Conservation (phyloP, 2,888 invertebrate genomes). For the Drosophila peninsularis region DNA sequence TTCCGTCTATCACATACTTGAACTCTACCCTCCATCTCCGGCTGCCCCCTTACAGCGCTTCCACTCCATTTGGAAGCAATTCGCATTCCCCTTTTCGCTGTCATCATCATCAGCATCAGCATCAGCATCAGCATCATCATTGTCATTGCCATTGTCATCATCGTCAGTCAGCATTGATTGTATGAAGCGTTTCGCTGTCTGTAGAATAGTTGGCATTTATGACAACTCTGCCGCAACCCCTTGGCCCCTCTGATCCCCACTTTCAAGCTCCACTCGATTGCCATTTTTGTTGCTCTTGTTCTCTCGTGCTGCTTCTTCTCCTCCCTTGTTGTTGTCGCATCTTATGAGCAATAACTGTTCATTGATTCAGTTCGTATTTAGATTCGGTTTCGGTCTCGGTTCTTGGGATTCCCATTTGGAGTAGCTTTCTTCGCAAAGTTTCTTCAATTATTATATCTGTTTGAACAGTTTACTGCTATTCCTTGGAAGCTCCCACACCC, state of each 20-base stretch:
- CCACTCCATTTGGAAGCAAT: constrained; percentile 18
- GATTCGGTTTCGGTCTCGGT: constrained; percentile 3
- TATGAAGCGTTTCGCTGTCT: constrained; percentile 39
- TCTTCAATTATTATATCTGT: constrained; percentile 45
- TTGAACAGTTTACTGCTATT: constrained; percentile 21
- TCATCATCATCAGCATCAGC: constrained; percentile 50
- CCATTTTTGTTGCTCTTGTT: constrained; percentile 15
- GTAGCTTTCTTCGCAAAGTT: constrained; percentile 7
- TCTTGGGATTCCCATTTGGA: not conserved
- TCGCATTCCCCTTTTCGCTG: constrained; percentile 38
- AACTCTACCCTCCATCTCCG: not conserved
- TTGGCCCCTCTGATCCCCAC: constrained; percentile 5
- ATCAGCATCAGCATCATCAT: constrained; percentile 13
- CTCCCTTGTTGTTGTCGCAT: constrained; percentile 8
- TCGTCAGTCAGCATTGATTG: constrained; percentile 57
- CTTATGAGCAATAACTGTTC: constrained; percentile 32
- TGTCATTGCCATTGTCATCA: constrained; percentile 49
- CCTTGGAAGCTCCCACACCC: not conserved
- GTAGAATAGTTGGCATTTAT: constrained; percentile 60
- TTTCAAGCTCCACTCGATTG: constrained; percentile 21
- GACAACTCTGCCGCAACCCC: not conserved
- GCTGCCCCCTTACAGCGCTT: not conserved
- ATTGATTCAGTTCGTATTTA: constrained; percentile 3
- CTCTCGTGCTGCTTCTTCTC: not conserved
- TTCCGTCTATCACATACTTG: constrained; percentile 12